These are phyloP conservation scores for Acleris literana DNA, from an alignment of 2,888 invertebrate genomes.

Conservation along the genomic window DNA sequence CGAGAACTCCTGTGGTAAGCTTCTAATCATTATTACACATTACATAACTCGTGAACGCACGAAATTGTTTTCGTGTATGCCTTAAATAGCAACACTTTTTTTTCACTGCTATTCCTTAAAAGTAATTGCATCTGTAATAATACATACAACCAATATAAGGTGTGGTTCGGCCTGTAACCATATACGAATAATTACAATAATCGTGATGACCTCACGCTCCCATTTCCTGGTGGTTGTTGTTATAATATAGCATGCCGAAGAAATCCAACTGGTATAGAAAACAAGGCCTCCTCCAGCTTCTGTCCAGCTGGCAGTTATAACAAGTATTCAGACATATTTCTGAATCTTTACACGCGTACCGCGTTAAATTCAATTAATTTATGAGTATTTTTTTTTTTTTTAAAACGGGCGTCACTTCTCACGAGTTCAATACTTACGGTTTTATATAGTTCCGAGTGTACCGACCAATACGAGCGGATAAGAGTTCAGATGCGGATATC, in stretches of 20 bases:
- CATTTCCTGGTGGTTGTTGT: slow-evolving; percentile 15
- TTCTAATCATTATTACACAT: neutral
- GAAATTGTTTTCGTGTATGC: neutral
- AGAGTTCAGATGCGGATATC: no score
- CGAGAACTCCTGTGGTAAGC: slow-evolving; percentile 94
- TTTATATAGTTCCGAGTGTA: no score
- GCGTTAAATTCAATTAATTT: no score
- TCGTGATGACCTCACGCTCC: slow-evolving; percentile 28
- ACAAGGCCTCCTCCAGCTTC: neutral
- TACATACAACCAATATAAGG: neutral
- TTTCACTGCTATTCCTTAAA: neutral
- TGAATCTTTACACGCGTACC: no score
- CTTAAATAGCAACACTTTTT: neutral
- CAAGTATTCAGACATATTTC: no score
- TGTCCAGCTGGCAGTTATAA: no score
- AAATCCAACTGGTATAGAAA: neutral
- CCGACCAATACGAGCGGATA: no score
- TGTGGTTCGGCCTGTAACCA: slow-evolving; percentile 8
- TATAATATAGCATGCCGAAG: neutral
- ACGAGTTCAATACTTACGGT: no score
- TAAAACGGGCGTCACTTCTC: no score
- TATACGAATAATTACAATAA: slow-evolving; percentile 24
- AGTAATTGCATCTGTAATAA: neutral
- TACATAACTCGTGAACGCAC: neutral
- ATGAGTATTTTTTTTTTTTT: no score